These are phyloP conservation scores for Spatulosminthurus flaviceps DNA, from an alignment of 2,888 invertebrate species.

Conservation along the genomic window DNA sequence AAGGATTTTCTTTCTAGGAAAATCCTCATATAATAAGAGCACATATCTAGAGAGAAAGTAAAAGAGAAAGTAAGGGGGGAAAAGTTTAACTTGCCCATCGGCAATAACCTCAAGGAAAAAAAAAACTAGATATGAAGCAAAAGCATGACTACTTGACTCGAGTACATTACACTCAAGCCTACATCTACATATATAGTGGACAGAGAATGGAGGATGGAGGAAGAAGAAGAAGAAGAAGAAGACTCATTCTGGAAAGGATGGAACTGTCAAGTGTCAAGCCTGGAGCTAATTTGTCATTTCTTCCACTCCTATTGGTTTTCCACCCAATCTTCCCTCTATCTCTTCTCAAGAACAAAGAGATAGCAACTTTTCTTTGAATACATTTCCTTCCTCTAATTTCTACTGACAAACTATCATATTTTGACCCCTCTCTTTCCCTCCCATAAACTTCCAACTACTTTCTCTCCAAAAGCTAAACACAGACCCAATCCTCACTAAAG, in stretches of 20 bases:
- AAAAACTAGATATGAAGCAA: no score
- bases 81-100: slow-evolving; percentile 4
- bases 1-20: no score
- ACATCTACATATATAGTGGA: no score
- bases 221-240: no score
- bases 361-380: slow-evolving; percentile 23
- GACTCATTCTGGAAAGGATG: slow-evolving; percentile 9
- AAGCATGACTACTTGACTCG: background rate
- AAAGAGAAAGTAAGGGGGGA: background rate
- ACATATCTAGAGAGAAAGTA: background rate
- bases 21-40: no score
- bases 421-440: no score
- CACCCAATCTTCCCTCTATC: background rate
- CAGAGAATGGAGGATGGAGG: no score
- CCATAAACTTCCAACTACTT: no score
- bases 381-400: slow-evolving; percentile 22
- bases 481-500: no score
- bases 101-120: no score
- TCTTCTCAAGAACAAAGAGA: slow-evolving; percentile 14
- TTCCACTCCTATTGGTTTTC: slow-evolving; percentile 28
- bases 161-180: background rate
- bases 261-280: slow-evolving; percentile 32
- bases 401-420: background rate
- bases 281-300: slow-evolving; percentile 25
- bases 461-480: no score